A percentile compares a stretch with the other conserved stretches of the same genome.
phyloP scores from a whole-genome alignment of 2,113 vertebrate species.

The Conger conger region DNA sequence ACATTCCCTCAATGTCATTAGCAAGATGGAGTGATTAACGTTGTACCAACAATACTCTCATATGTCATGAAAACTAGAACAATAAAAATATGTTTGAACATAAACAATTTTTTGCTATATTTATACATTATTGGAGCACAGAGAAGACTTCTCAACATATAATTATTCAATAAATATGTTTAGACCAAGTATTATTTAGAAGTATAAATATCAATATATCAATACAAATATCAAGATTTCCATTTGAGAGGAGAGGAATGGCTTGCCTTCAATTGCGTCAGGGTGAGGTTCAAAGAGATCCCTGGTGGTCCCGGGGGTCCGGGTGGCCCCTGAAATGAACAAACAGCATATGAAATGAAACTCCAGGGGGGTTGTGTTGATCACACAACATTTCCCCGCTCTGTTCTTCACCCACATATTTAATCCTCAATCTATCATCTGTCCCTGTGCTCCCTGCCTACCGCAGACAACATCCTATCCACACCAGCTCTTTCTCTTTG shows the following conservation, averaged over 20 bases:
- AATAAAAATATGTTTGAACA: too few species aligned
- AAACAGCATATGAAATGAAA: neutral
- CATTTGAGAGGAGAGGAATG: neutral
- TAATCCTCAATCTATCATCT: neutral
- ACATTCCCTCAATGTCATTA: too few species aligned
- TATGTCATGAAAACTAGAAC: neutral
- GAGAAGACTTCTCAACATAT: too few species aligned
- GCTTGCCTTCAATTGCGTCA: slow-evolving; percentile 67
- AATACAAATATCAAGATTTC: neutral
- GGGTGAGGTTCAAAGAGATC: slow-evolving; percentile 52
- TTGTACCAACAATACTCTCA: neutral
- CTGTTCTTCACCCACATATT: neutral
- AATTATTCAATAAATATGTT: too few species aligned
- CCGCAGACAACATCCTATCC: neutral
- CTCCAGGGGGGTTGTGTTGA: neutral
- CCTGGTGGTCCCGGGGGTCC: slow-evolving; percentile 70
- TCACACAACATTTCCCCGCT: neutral
- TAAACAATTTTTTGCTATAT: too few species aligned
- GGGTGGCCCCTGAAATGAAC: slow-evolving; percentile 62
- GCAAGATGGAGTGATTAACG: too few species aligned
- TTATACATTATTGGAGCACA: too few species aligned
- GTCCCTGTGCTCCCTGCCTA: too few species aligned
- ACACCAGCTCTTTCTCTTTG: neutral
- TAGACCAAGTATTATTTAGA: too few species aligned
- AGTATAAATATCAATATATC: too few species aligned